These are phyloP conservation scores for Piscicola geometra DNA, from an alignment of 2,888 invertebrate genomes.

Conservation along the genomic window DNA sequence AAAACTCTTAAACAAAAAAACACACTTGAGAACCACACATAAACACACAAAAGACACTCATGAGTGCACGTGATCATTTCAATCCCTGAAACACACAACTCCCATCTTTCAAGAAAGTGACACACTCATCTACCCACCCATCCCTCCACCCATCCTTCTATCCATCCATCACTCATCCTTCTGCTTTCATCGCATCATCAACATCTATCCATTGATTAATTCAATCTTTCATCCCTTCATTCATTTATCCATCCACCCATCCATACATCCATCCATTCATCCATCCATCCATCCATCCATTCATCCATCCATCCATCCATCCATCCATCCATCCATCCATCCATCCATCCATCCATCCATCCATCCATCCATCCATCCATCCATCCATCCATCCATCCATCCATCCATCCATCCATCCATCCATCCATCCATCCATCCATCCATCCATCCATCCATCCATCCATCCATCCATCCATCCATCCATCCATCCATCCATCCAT, in stretches of 20 bases:
- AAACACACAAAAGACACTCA: too few species aligned
- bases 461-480: constrained; percentile 28
- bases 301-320: constrained; percentile 8
- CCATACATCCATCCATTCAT: constrained; percentile 1
- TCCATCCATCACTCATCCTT: background rate
- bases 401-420: constrained; percentile 21
- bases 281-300: constrained; percentile 11
- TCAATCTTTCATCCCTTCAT: constrained; percentile 6
- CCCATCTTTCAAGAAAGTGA: background rate
- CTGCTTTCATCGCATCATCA: background rate
- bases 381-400: constrained; percentile 24
- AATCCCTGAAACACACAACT: constrained; percentile 2
- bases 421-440: background rate
- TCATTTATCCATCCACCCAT: background rate
- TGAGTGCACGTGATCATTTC: background rate
- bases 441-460: constrained; percentile 10
- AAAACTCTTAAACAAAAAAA: too few species aligned
- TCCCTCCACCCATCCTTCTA: background rate
- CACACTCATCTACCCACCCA: background rate
- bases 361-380: constrained; percentile 11
- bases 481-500: constrained; percentile 31
- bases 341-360: constrained; percentile 15
- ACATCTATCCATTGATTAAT: too few species aligned
- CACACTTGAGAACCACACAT: too few species aligned
- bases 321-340: constrained; percentile 5